phyloP scores from a whole-genome alignment of 64 coral and sea anemone species.

The Orbicella faveolata region DNA sequence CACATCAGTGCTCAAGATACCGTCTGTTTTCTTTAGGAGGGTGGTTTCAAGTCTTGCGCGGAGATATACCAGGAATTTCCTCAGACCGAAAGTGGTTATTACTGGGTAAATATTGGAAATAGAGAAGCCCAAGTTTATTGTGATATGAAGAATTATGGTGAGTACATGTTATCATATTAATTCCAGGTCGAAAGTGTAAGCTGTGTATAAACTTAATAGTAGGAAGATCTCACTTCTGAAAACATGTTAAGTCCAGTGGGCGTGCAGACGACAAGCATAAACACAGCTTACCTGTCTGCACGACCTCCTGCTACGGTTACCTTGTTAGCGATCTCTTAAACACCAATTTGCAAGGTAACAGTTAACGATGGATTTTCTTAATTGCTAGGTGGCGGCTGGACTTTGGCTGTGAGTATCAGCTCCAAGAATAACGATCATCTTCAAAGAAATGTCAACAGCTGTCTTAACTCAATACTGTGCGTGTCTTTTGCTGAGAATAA shows the following conservation, averaged over 20 bases:
- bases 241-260: too few relatives aligned
- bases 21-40: neutral
- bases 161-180: neutral
- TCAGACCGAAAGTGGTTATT: neutral
- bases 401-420: too few relatives aligned
- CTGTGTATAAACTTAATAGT: neutral
- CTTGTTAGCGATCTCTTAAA: too few relatives aligned
- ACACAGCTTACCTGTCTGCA: too few relatives aligned
- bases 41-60: neutral
- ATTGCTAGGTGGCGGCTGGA: too few relatives aligned
- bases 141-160: neutral
- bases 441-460: neutral
- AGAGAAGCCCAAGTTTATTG: neutral
- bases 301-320: too few relatives aligned
- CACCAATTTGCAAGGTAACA: too few relatives aligned
- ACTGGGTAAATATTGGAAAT: neutral
- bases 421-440: too few relatives aligned
- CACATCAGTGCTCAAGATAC: too few relatives aligned
- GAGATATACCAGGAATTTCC: neutral
- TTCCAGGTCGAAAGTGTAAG: neutral
- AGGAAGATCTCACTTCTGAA: too few relatives aligned
- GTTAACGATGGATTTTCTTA: too few relatives aligned
- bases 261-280: too few relatives aligned
- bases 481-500: neutral
- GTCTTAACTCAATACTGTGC: neutral